These are phyloP conservation scores for Acronicta alni DNA, from an alignment of 2,888 invertebrate species.

Conservation along the genomic window DNA sequence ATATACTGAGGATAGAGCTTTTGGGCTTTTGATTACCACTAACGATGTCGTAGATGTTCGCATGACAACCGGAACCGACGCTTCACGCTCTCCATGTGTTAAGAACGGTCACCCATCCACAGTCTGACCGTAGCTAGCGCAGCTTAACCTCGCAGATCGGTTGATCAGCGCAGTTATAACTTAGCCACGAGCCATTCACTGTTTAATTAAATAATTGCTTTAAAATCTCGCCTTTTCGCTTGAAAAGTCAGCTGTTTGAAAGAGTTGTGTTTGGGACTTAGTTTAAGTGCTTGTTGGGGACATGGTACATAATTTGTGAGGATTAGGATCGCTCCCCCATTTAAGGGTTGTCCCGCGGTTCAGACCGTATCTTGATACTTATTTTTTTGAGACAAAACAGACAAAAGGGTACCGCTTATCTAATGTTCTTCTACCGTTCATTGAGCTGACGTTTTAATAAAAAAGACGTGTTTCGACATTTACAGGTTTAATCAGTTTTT, in stretches of 20 bases:
- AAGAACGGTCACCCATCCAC: no score
- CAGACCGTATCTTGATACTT: constrained; percentile 27
- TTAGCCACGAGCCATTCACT: no score
- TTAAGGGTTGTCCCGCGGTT: constrained; percentile 14
- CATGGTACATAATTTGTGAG: constrained; percentile 37
- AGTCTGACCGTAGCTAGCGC: no score
- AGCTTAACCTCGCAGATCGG: no score
- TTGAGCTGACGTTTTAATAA: constrained; percentile 29
- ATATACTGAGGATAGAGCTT: no score
- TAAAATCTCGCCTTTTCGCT: constrained; percentile 45
- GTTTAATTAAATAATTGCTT: constrained; percentile 43
- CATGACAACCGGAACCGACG: no score
- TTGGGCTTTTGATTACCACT: no score
- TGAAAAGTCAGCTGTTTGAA: constrained; percentile 24
- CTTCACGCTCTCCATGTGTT: no score
- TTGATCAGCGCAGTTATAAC: no score
- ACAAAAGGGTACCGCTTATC: constrained; percentile 44
- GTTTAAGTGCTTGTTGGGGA: constrained; percentile 36
- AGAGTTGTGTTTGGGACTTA: constrained; percentile 28
- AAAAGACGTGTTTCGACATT: neutral
- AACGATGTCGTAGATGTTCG: no score
- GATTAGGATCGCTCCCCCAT: constrained; percentile 25
- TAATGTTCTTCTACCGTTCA: constrained; percentile 19
- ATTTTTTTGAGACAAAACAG: constrained; percentile 22
- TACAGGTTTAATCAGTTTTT: neutral